Base-by-base conservation (phyloP, 92 coral and sea anemone species). In the Zoanthus solanderi region DNA sequence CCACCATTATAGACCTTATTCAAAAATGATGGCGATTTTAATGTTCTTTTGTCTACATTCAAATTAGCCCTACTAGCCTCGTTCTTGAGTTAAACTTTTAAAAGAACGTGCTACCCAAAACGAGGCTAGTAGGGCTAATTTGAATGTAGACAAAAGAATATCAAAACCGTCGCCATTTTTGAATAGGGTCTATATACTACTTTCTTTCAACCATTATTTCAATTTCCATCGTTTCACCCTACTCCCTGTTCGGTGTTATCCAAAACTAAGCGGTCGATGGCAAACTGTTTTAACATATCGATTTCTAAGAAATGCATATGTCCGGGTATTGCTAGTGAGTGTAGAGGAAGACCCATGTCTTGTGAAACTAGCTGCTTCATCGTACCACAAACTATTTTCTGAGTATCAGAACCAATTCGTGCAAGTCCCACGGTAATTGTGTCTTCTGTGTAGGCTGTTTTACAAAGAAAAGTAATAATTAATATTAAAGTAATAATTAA, bases 401-500 rank as follows among this genome's bases (percentile, higher is more conserved):
- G 97, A 48, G 92, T 92, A 75, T 96, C 92, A 15, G 96, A 91
- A 32, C 99, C 99, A 63, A 97, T 88, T 57, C 97, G 94, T 73
- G 99, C 98, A 72, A 97, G 84, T n/a, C 99, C 99, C 83, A 97
- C 97, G 17, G 98, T 96, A 63, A 96, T 29, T 7, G 98, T 90
- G 56, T 87, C 84, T 72, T 93, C 93, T 34, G 89, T 85, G 76
- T 95, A 95, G 57, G 95, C 98, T 95, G 75, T 69, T 30, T 50
- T 50, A 11, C 56, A 50, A 50, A 50, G 56, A 50, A 50, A 50
- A 50, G 56, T 50, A 7, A 7, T 50, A 50, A 11, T 11, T 50
- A 50, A 7, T 50, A 50, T 11, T 50, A 50, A 50, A 50, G 56
- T 50, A 7, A 7, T 50, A 50, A 11, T 11, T 50, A 50, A 7